Evolutionary conservation across 2,113 vertebrate species (phyloP).

Genomic region (Campylorhamphus procurvoides): DNA sequence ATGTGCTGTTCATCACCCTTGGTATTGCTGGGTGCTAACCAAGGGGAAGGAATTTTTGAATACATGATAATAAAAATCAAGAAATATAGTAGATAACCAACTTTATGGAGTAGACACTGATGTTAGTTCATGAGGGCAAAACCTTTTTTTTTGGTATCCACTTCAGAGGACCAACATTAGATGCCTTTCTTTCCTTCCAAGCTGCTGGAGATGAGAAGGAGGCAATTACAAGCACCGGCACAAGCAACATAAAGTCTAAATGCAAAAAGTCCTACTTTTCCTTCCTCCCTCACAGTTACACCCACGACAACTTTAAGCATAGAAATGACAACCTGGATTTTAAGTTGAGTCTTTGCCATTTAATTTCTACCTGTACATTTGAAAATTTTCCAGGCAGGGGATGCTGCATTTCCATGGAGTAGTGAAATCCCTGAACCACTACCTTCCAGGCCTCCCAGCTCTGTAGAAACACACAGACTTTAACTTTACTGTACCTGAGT

Average conservation of each 20-base stretch:
- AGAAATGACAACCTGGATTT: background rate
- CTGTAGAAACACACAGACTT: background rate
- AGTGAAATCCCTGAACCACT: background rate
- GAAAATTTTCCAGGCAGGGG: background rate
- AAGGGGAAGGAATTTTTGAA: background rate
- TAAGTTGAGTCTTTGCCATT: background rate
- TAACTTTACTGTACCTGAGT: background rate
- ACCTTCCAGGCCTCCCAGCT: background rate
- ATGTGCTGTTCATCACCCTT: background rate
- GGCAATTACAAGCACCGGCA: background rate
- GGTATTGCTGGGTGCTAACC: background rate
- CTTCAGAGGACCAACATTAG: background rate
- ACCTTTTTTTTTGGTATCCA: background rate
- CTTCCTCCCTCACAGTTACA: background rate
- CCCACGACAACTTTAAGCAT: background rate
- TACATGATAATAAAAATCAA: constrained; percentile 8
- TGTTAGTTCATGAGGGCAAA: background rate
- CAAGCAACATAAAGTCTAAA: background rate
- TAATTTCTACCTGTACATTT: background rate
- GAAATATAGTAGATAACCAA: background rate
- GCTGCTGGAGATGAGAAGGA: background rate
- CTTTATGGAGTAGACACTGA: background rate
- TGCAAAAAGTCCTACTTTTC: background rate
- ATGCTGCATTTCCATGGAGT: background rate
- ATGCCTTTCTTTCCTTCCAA: background rate